These are phyloP conservation scores for Cacoxenus indagator DNA, from an alignment of 2,888 invertebrate species.

Conservation along the genomic window DNA sequence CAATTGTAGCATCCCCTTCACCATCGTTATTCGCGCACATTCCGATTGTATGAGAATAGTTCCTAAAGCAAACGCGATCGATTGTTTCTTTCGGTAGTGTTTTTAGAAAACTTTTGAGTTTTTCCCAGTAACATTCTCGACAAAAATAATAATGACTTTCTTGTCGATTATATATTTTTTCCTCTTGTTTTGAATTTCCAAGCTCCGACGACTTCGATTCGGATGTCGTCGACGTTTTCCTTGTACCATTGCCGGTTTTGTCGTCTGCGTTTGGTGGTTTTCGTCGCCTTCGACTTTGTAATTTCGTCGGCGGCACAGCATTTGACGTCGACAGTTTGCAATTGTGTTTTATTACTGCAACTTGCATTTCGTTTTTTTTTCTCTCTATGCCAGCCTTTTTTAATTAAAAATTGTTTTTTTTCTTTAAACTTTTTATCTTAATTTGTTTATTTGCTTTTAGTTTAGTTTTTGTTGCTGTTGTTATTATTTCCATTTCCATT, in stretches of 20 bases:
- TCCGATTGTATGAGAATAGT: too few species aligned
- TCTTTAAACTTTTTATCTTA: constrained; percentile 10
- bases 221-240: constrained; percentile 23
- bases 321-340: not conserved
- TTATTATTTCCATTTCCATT: constrained; percentile 11
- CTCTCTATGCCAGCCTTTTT: not conserved
- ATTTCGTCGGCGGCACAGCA: not conserved
- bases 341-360: constrained; percentile 48
- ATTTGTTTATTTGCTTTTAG: constrained; percentile 2
- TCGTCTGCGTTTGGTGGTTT: not conserved
- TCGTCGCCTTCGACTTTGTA: constrained; percentile 21
- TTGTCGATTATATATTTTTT: too few species aligned
- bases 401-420: not conserved
- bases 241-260: not conserved
- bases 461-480: not conserved
- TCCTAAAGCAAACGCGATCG: too few species aligned
- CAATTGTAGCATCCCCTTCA: constrained; percentile 29
- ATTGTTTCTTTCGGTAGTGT: too few species aligned
- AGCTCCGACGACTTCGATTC: too few species aligned
- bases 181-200: too few species aligned
- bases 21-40: too few species aligned
- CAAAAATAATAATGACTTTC: too few species aligned
- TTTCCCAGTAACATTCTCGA: too few species aligned
- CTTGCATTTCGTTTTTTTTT: constrained; percentile 51
- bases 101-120: too few species aligned